These are phyloP conservation scores for Urocynchramus pylzowi DNA, from an alignment of 2,113 vertebrate genomes.

Conservation along the genomic window DNA sequence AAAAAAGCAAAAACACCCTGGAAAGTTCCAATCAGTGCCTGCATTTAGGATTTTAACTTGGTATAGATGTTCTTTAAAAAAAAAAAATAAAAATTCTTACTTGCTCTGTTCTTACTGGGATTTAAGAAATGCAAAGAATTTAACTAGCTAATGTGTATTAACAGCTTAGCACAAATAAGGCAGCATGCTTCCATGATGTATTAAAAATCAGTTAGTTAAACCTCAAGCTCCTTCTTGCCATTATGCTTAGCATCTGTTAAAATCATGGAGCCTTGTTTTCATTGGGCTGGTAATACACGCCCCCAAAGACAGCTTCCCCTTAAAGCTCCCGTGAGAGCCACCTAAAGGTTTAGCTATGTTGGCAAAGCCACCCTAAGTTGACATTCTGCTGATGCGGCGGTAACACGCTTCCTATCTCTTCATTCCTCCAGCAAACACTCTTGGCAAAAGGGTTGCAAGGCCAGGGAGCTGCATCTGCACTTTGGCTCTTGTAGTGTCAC, in stretches of 20 bases:
- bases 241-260: background rate
- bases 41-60: background rate
- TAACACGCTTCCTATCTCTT: background rate
- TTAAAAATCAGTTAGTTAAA: conserved; percentile 10
- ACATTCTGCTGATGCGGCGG: background rate
- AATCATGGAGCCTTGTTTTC: background rate
- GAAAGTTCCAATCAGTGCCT: background rate
- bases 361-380: background rate
- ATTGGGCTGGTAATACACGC: background rate
- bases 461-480: background rate
- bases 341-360: background rate
- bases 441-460: background rate
- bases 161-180: conserved; percentile 15
- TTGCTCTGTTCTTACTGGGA: background rate
- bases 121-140: background rate
- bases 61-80: background rate
- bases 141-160: background rate
- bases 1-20: too few relatives aligned
- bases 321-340: background rate
- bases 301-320: background rate
- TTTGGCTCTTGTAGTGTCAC: background rate
- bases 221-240: background rate
- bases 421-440: background rate
- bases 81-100: background rate
- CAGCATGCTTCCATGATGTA: background rate